Percentiles rank a stretch among this genome's conserved stretches.
Conservation (phyloP, 2,113 vertebrate species). For the Alligator sinensis region DNA sequence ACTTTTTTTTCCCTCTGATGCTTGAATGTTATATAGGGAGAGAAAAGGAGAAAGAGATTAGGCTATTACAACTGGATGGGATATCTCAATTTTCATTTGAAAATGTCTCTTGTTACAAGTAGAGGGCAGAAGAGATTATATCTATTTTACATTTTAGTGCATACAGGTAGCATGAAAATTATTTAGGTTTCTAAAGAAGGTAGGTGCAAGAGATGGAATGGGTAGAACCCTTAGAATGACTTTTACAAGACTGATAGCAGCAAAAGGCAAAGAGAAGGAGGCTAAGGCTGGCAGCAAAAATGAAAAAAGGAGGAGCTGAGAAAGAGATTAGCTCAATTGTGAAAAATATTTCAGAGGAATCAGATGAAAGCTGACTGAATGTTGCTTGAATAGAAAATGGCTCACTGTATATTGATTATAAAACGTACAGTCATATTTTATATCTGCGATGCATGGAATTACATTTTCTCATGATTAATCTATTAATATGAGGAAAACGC, state of each 20-base stretch:
- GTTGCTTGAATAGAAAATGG: not conserved
- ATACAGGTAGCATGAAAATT: conserved; percentile 14
- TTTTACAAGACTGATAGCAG: conserved; percentile 12
- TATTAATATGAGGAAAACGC: fast-evolving
- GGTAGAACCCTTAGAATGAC: conserved; percentile 4
- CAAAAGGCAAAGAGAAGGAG: not conserved
- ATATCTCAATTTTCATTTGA: conserved; percentile 22
- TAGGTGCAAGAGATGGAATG: not conserved
- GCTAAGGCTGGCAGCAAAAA: conserved; percentile 1
- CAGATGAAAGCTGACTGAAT: not conserved
- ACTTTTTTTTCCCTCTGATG: not conserved
- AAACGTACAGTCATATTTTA: not conserved
- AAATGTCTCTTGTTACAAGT: not conserved
- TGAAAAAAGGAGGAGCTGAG: conserved; percentile 8
- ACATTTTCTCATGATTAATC: not conserved
- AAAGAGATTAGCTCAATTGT: not conserved
- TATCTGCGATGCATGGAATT: not conserved
- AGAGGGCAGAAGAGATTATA: conserved; percentile 13
- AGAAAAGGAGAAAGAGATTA: not conserved
- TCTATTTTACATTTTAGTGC: not conserved
- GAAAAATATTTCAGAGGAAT: conserved; percentile 6
- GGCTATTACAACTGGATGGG: not conserved
- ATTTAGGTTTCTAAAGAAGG: not conserved
- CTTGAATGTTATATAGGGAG: not conserved
- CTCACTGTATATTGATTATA: fast-evolving